phyloP scores from a whole-genome alignment of 2,888 invertebrate genomes.

The Balanococcus diminutus region DNA sequence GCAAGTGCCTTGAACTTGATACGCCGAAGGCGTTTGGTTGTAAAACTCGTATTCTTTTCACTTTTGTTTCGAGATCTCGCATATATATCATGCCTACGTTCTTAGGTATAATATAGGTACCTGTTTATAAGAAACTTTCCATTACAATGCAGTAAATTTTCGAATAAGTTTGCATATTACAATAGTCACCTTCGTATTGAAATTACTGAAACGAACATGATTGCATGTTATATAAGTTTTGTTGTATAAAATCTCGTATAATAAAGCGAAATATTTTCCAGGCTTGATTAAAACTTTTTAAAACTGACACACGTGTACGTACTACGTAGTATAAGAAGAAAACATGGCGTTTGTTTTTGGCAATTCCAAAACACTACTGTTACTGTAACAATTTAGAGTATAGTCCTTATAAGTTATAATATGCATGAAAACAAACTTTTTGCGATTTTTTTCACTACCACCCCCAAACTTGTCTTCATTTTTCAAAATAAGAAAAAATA shows the following conservation, averaged over 20 bases:
- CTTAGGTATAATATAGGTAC: background rate
- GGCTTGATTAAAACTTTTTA: constrained; percentile 14
- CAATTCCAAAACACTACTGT: too few species aligned
- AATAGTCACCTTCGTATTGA: background rate
- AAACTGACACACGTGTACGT: background rate
- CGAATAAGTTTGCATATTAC: background rate
- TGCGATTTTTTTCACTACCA: too few species aligned
- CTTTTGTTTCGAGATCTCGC: too few species aligned
- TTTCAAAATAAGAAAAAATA: too few species aligned
- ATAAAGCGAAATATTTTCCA: background rate
- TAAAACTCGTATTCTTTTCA: background rate
- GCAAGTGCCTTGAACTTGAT: background rate
- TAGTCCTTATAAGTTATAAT: too few species aligned
- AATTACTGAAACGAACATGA: background rate
- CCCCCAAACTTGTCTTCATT: too few species aligned
- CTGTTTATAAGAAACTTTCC: background rate
- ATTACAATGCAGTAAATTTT: background rate
- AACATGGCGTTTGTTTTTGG: too few species aligned
- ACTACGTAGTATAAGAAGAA: too few species aligned
- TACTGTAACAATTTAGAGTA: too few species aligned
- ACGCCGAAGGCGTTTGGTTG: background rate
- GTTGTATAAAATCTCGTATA: background rate
- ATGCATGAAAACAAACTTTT: too few species aligned
- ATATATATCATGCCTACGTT: background rate
- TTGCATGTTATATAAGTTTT: background rate